Base-by-base conservation (phyloP, 1,140 invertebrate species). In the Diorhabda carinulata region DNA sequence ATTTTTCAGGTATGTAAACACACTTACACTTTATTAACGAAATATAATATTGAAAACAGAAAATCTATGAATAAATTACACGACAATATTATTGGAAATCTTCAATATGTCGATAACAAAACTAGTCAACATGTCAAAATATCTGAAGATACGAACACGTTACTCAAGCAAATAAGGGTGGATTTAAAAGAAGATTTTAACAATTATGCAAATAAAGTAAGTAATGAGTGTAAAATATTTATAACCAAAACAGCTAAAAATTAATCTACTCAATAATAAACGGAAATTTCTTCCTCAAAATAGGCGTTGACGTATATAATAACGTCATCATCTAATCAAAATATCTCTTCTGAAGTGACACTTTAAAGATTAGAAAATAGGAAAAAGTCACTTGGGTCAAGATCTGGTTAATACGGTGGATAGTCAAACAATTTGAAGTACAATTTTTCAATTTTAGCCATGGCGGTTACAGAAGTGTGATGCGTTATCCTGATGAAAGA, bases 151-250 rank as follows among this genome's bases (percentile, higher is more conserved):
- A 70, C 44, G 9, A 74, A 70, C 9, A 47, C 9, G 8, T 41
- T 68, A n/a, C 10, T 73, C 5, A 71, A 61, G 25, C n/a, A 42
- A 3, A 64, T 72, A 57, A 75, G 70, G 66, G 61, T 57, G 43
- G 75, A 77, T 47, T 25, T 74, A 9, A 68, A 74, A 62, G 68
- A 75, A 57, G 67, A 77, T 60, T 69, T 74, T 25, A 74, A 77
- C 43, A 57, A 67, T 43, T 72, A 74, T 56, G 72, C 75, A 4
- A 74, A 73, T 40, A 77, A 77, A 72, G 75, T 75, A 68, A 70
- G 7, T 58, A 43, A 25, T 25, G 25, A 25, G 25, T 25, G 25
- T 1, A 25, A 25, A 25, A 25, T 25, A 25, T 25, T 25, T 25
- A 25, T 25, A 25, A 25, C 25, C 25, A 25, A 25, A 25, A 25